A percentile compares a stretch with the other conserved stretches of the same genome.
phyloP scores from a whole-genome alignment of 2,888 invertebrate species.

The Eucriotettix oculatus region DNA sequence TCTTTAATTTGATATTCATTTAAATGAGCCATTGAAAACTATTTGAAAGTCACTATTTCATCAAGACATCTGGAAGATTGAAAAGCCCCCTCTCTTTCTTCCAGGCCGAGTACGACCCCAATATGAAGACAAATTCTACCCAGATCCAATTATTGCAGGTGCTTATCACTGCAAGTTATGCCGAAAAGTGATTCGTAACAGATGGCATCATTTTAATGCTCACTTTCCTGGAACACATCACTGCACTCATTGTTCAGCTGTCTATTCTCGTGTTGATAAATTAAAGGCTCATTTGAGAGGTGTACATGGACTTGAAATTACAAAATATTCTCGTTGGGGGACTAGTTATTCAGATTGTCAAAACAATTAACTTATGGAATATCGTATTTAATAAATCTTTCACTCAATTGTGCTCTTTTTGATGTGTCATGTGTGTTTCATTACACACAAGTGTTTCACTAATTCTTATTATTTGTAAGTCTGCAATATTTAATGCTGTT shows the following conservation, averaged over 20 bases:
- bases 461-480: no score
- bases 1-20: no score
- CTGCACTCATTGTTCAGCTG: constrained; percentile 4
- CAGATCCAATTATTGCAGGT: constrained; percentile 5
- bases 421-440: no score
- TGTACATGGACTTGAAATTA: constrained; percentile 4
- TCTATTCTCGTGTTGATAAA: constrained; percentile 8
- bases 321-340: constrained; percentile 5
- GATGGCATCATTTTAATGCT: constrained; percentile 8
- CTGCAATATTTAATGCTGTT: no score
- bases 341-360: neutral
- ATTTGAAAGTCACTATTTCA: no score
- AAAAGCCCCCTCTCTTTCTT: constrained; percentile 2
- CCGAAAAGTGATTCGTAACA: constrained; percentile 5
- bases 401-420: no score
- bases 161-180: constrained; percentile 7
- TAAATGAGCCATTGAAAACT: no score
- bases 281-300: constrained; percentile 7
- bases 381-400: no score
- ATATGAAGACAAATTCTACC: constrained; percentile 8
- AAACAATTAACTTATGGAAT: neutral
- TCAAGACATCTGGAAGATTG: neutral
- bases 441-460: no score
- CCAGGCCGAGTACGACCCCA: constrained; percentile 2
- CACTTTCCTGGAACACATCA: constrained; percentile 7